Percentiles rank a stretch among this genome's conserved stretches.
Conservation (phyloP, 2,797 vertebrate genomes). For the Channallabes apus region DNA sequence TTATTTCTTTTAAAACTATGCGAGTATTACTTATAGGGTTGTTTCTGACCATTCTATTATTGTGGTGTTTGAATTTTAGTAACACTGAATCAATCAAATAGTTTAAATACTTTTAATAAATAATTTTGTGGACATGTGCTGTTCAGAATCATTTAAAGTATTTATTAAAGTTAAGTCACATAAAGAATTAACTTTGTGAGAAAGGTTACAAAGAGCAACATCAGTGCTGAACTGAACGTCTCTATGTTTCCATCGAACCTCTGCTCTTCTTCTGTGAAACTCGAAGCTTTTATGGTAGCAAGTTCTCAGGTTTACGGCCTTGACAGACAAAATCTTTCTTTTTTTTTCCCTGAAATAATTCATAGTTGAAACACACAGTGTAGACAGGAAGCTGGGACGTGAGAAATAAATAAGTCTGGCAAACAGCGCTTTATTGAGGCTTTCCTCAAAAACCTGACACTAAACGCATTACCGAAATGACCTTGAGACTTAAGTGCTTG, state of each 20-base stretch:
- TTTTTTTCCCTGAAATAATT: not conserved
- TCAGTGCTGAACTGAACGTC: not conserved
- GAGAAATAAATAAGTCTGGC: conserved; percentile 10
- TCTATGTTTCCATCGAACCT: not conserved
- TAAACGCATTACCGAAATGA: conserved; percentile 19
- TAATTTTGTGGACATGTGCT: not conserved
- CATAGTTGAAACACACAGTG: not conserved
- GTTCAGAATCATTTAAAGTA: not conserved
- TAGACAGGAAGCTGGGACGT: not conserved
- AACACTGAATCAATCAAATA: not conserved
- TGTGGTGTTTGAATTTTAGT: not conserved
- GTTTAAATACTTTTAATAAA: not conserved
- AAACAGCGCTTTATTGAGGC: not conserved
- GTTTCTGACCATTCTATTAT: not conserved
- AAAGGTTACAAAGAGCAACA: not conserved
- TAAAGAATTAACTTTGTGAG: not conserved
- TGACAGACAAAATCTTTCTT: not conserved
- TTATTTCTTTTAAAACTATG: not conserved
- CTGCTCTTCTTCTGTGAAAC: not conserved
- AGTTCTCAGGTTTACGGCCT: conserved; percentile 5
- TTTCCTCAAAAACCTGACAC: conserved; percentile 11
- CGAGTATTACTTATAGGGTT: not conserved
- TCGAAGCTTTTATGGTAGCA: not conserved
- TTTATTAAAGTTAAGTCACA: not conserved
- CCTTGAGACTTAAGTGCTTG: conserved; percentile 11